Evolutionary conservation across 2,888 invertebrate species (phyloP).

Genomic region (Listrodromus nycthemerus): DNA sequence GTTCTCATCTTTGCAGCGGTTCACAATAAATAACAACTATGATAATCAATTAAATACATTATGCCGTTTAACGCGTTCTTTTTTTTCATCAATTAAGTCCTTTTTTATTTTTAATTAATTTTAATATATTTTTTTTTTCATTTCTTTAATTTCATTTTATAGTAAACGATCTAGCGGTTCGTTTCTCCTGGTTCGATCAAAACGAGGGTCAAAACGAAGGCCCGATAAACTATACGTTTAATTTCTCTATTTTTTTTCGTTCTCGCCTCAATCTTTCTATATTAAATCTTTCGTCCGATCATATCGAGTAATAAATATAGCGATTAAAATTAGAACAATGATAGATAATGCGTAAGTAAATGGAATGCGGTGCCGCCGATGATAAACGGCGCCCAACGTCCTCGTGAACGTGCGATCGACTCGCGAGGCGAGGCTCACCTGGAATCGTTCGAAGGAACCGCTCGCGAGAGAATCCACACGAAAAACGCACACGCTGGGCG

Average conservation of each 20-base stretch:
- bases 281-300: slow-evolving; percentile 65
- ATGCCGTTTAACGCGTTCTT: slow-evolving; percentile 71
- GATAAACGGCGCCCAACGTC: slow-evolving; percentile 25
- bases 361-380: slow-evolving; percentile 62
- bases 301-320: slow-evolving; percentile 66
- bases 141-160: slow-evolving; percentile 70
- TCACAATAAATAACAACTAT: slow-evolving; percentile 77
- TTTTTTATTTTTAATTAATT: slow-evolving; percentile 41
- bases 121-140: slow-evolving; percentile 64
- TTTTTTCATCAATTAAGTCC: slow-evolving; percentile 33
- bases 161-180: slow-evolving; percentile 72
- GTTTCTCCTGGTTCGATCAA: slow-evolving; percentile 33
- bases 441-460: background rate
- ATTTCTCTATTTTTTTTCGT: slow-evolving; percentile 38
- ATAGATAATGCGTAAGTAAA: slow-evolving; percentile 65
- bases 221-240: slow-evolving; percentile 73
- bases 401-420: background rate
- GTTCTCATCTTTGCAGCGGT: slow-evolving; percentile 62
- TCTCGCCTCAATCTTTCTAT: slow-evolving; percentile 34
- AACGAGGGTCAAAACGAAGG: slow-evolving; percentile 76
- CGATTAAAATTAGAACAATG: slow-evolving; percentile 67
- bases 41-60: slow-evolving; percentile 75
- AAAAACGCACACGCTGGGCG: slow-evolving; percentile 1
- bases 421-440: background rate
- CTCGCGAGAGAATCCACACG: slow-evolving; percentile 8